These are phyloP conservation scores for Arctocebus calabarensis DNA, from an alignment of 2,797 vertebrate genomes.

Conservation along the genomic window DNA sequence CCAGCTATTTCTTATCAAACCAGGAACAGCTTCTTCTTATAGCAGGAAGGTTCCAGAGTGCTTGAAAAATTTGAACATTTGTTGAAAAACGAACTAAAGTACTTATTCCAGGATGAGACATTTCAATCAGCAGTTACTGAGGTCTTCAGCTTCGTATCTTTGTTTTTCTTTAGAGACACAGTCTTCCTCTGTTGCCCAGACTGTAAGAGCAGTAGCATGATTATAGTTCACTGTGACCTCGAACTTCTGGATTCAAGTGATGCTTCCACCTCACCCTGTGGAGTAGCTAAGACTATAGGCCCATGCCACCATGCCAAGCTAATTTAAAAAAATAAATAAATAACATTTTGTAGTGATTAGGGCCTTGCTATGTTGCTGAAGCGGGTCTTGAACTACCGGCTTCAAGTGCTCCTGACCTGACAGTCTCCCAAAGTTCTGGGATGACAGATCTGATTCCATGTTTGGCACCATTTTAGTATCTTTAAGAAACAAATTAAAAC, in stretches of 20 bases:
- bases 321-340: not conserved
- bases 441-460: not conserved
- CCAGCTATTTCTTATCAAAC: constrained; percentile 39
- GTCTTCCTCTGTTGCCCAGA: not conserved
- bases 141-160: constrained; percentile 10
- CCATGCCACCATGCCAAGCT: not conserved
- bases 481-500: constrained; percentile 30
- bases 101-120: constrained; percentile 41
- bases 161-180: not conserved
- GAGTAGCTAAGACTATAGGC: not conserved
- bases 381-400: not conserved
- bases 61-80: constrained; percentile 43
- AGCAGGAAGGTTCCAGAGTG: not conserved
- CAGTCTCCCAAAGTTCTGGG: not conserved
- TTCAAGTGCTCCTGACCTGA: not conserved
- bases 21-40: not conserved
- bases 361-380: not conserved
- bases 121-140: constrained; percentile 43
- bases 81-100: constrained; percentile 36
- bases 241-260: not conserved
- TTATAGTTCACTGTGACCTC: not conserved
- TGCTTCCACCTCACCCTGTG: not conserved
- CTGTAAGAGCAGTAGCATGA: not conserved
- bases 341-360: not conserved
- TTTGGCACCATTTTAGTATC: not conserved